Conservation (phyloP, 2,113 vertebrate genomes). For the Diglossa brunneiventris region DNA sequence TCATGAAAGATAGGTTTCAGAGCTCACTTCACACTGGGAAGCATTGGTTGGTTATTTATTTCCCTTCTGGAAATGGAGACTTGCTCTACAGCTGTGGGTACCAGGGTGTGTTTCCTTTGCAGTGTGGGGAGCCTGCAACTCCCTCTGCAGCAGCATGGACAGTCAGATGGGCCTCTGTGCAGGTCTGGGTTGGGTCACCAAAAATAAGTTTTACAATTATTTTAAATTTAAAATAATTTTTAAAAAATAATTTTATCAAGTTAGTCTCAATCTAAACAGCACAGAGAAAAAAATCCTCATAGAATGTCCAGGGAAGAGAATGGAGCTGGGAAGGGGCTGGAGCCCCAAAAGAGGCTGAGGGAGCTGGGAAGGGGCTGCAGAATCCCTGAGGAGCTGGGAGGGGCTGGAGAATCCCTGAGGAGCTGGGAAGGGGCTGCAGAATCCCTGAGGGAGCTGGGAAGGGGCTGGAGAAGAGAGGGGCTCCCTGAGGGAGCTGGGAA, state of each 20-base stretch:
- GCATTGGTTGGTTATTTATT: fast-evolving
- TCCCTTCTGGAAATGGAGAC: not conserved
- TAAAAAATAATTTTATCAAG: not conserved
- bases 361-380: no score
- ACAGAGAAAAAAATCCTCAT: not conserved
- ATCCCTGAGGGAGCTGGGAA: not conserved
- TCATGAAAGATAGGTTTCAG: not conserved
- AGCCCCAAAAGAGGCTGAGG: not conserved
- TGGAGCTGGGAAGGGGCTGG: fast-evolving
- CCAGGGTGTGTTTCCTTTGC: fast-evolving
- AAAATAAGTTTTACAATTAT: no score
- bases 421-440: no score
- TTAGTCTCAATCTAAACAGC: not conserved
- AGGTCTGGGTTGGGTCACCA: fast-evolving
- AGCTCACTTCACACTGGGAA: not conserved
- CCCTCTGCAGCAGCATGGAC: not conserved
- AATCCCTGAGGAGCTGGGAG: not conserved
- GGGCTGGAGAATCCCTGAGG: no score
- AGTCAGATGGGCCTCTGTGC: not conserved
- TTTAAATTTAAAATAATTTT: not conserved
- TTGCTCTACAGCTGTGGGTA: fast-evolving
- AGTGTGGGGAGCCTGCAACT: fast-evolving
- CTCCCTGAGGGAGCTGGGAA: not conserved
- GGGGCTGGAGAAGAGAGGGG: not conserved
- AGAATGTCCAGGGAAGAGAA: not conserved